These are phyloP conservation scores for Telenomus remus DNA, from an alignment of 1,140 invertebrate genomes.

Conservation along the genomic window DNA sequence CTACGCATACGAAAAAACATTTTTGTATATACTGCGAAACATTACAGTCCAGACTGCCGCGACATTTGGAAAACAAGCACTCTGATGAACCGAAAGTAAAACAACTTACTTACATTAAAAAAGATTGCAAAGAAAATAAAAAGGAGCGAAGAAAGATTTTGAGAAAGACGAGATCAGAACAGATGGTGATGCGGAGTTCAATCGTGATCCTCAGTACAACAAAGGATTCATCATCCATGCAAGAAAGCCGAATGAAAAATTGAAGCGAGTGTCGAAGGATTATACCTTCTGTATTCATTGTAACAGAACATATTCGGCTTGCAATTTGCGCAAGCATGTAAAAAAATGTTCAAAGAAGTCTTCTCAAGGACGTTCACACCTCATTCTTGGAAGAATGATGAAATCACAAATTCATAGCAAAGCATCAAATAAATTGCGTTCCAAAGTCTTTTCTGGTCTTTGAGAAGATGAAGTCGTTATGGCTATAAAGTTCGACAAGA, in stretches of 20 bases:
- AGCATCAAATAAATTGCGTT: neutral
- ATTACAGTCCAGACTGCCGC: neutral
- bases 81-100: neutral
- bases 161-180: neutral
- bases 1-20: neutral
- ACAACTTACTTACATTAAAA: neutral
- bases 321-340: neutral
- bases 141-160: too few relatives aligned
- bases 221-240: neutral
- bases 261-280: neutral
- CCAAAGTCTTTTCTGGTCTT: neutral
- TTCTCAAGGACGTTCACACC: neutral
- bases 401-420: neutral
- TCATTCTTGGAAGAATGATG: neutral
- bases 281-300: neutral
- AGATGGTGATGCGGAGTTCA: neutral
- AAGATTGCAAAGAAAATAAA: too few relatives aligned
- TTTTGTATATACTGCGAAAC: neutral
- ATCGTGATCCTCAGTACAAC: neutral
- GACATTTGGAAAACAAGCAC: neutral
- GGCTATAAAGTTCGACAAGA: neutral
- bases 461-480: neutral
- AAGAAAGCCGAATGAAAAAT: neutral
- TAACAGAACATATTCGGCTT: neutral
- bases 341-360: neutral